Base-by-base conservation (phyloP, 2,888 invertebrate species). In the Lycocerus yunnanus region DNA sequence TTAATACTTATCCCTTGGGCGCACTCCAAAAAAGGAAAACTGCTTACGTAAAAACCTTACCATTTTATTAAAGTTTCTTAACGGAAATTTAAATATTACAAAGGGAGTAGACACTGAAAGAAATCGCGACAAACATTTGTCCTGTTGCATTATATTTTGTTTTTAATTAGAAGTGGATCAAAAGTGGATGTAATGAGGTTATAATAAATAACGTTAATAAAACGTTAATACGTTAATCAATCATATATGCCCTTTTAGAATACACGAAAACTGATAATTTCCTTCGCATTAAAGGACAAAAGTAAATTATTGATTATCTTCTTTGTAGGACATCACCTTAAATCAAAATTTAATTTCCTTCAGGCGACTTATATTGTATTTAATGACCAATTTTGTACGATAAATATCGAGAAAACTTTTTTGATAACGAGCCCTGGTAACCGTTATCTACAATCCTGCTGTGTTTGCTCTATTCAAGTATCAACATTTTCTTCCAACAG, bases 391-490 rank as follows among this genome's bases (percentile, higher is more conserved):
- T 63, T 18, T 63, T 20, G 20, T 20, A 18, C 20, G 61, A 63
- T 63, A 63, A 63, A 63, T 63, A 63, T 63, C 61, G 61, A 20
- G 24, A 68, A 60, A 16, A 71, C 67, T 74, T 74, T n/a, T 71
- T n/a, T 71, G 71, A 74, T 74, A 74, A 70, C 71, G 21, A 67
- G 67, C 66, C 59, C 66, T 66, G 66, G 71, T 67, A 67, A 71
- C 67, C 58, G 74, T 74, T 74, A 74, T 71, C 71, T 67, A 69
- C 67, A 71, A 66, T 66, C 71, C 59, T 66, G 59, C 60, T 67
- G 67, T 43, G 43, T 43, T 43, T 43, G 43, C 43, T n/a, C 15
- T 24, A 27, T 70, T 68, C 72, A 58, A 66, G 20, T 58, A 67
- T 68, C 66, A 58, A 60, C 72, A 68, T 58, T 69, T 24, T 18